Conservation (phyloP, 2,888 invertebrate species). For the Rhogogaster chlorosoma region DNA sequence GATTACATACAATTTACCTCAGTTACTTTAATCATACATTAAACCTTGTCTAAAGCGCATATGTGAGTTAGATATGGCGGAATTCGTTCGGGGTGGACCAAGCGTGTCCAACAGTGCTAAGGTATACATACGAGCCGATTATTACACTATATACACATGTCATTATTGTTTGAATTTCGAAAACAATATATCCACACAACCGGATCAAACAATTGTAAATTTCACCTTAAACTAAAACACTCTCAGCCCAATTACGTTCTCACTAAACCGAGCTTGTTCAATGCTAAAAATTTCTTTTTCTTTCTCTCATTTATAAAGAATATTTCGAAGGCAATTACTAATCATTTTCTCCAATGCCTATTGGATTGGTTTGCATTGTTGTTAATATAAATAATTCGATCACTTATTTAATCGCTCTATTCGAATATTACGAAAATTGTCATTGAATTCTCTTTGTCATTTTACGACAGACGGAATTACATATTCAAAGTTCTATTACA, state of each 20-base stretch:
- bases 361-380: background rate
- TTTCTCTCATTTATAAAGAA: background rate
- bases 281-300: background rate
- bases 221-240: background rate
- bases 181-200: background rate
- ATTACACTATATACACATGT: constrained; percentile 35
- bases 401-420: background rate
- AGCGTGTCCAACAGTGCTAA: constrained; percentile 77
- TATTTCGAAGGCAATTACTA: background rate
- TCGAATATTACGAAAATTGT: background rate
- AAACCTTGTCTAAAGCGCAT: constrained; percentile 44
- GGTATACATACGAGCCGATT: constrained; percentile 72
- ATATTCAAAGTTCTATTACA: background rate
- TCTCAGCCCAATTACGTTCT: background rate
- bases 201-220: background rate
- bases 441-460: background rate
- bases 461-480: background rate
- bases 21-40: background rate
- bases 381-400: background rate
- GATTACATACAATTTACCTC: constrained; percentile 10
- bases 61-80: constrained; percentile 75
- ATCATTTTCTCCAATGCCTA: background rate
- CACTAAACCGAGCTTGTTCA: background rate
- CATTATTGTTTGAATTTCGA: constrained; percentile 37
- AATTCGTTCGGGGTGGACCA: constrained; percentile 79